Evolutionary conservation across 2,888 invertebrate species (phyloP).

Genomic region (Sympetrum striolatum): DNA sequence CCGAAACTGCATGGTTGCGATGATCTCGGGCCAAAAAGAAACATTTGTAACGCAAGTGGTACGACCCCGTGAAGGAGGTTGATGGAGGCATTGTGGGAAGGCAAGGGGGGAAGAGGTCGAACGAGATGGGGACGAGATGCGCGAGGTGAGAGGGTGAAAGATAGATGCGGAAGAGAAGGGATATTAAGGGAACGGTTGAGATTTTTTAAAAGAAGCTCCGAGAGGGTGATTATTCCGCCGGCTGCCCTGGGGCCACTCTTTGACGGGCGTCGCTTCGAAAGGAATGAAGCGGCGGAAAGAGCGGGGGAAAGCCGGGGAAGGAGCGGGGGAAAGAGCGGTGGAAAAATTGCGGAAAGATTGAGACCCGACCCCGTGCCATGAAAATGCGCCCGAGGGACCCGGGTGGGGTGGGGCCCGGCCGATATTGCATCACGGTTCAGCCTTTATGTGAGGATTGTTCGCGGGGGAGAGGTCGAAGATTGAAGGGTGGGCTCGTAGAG

Average conservation of each 20-base stretch:
- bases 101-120: not conserved
- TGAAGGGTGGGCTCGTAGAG: not conserved
- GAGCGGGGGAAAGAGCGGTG: not conserved
- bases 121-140: not conserved
- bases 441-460: not conserved
- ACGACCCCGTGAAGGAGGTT: not conserved
- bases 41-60: not conserved
- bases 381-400: not conserved
- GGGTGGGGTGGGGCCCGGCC: not conserved
- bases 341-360: conserved; percentile 36
- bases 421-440: conserved; percentile 16
- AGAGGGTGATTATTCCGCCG: conserved; percentile 18
- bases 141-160: not conserved
- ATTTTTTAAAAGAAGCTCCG: not conserved
- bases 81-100: not conserved
- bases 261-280: not conserved
- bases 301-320: not conserved
- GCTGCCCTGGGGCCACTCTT: not conserved
- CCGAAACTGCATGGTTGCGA: too few relatives aligned
- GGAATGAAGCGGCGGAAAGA: not conserved
- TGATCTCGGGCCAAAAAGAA: too few relatives aligned
- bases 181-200: not conserved
- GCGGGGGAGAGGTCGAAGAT: not conserved
- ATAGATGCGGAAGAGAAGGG: not conserved
- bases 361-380: conserved; percentile 5